These are phyloP conservation scores for Callyntrura sp. DNA, from an alignment of 2,888 invertebrate genomes.

Conservation along the genomic window DNA sequence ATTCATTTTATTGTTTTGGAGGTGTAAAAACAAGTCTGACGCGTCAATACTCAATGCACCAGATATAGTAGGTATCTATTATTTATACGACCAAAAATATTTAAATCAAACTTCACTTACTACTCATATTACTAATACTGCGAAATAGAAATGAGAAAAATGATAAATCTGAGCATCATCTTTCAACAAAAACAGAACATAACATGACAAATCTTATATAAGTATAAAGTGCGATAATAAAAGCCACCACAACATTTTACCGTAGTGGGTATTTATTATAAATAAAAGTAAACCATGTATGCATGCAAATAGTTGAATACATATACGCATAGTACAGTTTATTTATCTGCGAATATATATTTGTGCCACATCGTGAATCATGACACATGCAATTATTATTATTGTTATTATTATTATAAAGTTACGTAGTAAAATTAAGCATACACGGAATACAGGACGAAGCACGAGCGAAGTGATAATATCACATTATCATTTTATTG, in stretches of 20 bases:
- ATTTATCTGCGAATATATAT: not conserved
- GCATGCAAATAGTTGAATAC: not conserved
- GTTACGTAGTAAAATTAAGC: constrained; percentile 26
- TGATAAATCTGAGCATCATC: too few species aligned
- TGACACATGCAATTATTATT: constrained; percentile 16
- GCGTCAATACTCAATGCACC: too few species aligned
- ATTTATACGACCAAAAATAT: too few species aligned
- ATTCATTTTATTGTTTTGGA: too few species aligned
- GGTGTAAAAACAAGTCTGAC: too few species aligned
- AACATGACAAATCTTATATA: too few species aligned
- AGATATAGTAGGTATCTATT: too few species aligned
- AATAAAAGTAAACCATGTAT: not conserved
- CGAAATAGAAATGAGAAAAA: too few species aligned
- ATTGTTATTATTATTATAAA: not conserved
- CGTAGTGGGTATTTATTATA: not conserved
- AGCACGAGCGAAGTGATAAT: constrained; percentile 33
- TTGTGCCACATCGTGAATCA: constrained; percentile 23
- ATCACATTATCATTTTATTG: constrained; percentile 55
- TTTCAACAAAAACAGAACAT: not conserved
- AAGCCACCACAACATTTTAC: not conserved
- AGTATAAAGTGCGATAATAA: too few species aligned
- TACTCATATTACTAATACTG: too few species aligned
- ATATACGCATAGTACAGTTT: not conserved
- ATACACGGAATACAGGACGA: not conserved
- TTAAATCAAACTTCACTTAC: too few species aligned